phyloP scores from a whole-genome alignment of 1,140 invertebrate genomes.

The Neuroterus valhalla region DNA sequence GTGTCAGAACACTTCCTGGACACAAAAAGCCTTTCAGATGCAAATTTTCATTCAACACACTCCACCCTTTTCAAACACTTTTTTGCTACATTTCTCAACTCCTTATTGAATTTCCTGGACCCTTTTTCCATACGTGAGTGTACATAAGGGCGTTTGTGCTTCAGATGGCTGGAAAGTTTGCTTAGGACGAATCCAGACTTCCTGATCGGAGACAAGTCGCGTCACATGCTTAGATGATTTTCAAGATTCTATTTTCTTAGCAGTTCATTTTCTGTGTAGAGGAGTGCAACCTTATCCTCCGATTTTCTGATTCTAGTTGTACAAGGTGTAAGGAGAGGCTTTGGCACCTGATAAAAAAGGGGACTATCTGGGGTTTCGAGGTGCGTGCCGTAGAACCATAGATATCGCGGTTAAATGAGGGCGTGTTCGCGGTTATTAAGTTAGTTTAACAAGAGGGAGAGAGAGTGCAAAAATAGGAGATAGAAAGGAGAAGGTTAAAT shows the following conservation, averaged over 20 bases:
- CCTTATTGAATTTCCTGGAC: conserved; percentile 25
- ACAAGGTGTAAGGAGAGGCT: neutral
- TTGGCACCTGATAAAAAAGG: conserved; percentile 11
- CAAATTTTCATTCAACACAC: conserved; percentile 5
- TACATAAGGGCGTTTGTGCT: conserved; percentile 6
- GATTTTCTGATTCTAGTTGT: neutral
- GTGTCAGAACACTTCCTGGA: neutral
- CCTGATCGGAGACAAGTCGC: conserved; percentile 2
- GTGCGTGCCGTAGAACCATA: conserved; percentile 41
- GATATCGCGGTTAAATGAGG: conserved; percentile 14
- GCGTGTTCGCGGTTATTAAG: conserved; percentile 45
- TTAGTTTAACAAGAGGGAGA: conserved; percentile 41
- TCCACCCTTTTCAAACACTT: conserved; percentile 1
- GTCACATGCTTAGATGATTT: conserved; percentile 1
- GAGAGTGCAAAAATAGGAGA: conserved; percentile 14
- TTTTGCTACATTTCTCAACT: conserved; percentile 26
- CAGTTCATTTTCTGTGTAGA: neutral
- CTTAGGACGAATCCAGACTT: conserved; percentile 29
- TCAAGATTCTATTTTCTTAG: neutral
- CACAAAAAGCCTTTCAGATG: conserved; percentile 4
- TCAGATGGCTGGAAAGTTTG: conserved; percentile 4
- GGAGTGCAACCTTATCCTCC: neutral
- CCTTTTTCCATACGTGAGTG: neutral
- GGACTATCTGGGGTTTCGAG: conserved; percentile 23
- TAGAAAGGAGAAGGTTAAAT: neutral